These are phyloP conservation scores for Hucho hucho DNA, from an alignment of 2,113 vertebrate species.

Conservation along the genomic window DNA sequence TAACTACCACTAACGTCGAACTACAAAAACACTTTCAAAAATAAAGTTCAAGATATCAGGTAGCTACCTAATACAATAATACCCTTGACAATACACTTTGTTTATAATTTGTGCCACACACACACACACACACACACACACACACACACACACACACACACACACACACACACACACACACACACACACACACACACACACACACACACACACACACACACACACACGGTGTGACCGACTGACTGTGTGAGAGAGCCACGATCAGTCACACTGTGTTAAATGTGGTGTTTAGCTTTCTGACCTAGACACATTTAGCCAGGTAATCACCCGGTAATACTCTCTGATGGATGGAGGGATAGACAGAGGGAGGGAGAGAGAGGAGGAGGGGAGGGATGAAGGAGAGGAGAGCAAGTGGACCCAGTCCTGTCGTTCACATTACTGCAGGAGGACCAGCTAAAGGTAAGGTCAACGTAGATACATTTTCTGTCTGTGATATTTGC, in stretches of 20 bases:
- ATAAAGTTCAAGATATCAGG: too few species aligned
- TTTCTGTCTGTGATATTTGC: too few species aligned
- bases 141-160: background rate
- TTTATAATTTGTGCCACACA: too few species aligned
- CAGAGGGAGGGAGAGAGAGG: slow-evolving; percentile 20
- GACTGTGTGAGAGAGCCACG: background rate
- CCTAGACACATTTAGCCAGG: slow-evolving; percentile 35
- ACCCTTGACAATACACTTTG: too few species aligned
- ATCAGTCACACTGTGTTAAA: background rate
- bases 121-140: background rate
- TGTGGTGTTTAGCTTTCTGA: slow-evolving; percentile 46
- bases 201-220: background rate
- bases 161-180: background rate
- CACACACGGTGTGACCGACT: background rate
- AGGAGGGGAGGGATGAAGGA: background rate
- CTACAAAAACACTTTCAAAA: too few species aligned
- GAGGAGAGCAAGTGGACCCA: background rate
- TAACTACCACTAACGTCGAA: too few species aligned
- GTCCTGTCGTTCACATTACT: background rate
- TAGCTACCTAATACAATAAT: too few species aligned
- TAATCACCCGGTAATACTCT: slow-evolving; percentile 58
- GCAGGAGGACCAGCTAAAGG: too few species aligned
- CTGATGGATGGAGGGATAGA: slow-evolving; percentile 24
- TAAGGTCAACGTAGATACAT: too few species aligned
- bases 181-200: background rate